Evolutionary conservation across 1,140 invertebrate genomes (phyloP).

Genomic region (Antheraea mylitta): DNA sequence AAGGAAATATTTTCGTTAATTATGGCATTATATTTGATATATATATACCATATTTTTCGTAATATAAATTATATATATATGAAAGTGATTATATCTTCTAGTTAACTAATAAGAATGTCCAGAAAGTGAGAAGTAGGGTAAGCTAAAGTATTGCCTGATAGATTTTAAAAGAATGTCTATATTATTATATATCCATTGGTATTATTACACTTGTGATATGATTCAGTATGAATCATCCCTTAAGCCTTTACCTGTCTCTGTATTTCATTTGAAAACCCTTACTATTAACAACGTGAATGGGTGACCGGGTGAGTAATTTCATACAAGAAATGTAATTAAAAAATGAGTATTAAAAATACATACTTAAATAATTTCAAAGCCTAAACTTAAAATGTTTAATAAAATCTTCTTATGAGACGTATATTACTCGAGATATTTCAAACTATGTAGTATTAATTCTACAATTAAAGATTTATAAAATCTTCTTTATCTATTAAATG

Average conservation of each 20-base stretch:
- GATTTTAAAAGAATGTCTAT: constrained; percentile 24
- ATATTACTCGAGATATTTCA: too few relatives aligned
- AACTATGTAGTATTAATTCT: too few relatives aligned
- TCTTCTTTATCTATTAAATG: neutral
- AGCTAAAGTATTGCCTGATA: constrained; percentile 23
- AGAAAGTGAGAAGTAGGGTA: constrained; percentile 60
- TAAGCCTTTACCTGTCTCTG: neutral
- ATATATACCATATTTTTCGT: constrained; percentile 1
- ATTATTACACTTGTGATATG: constrained; percentile 28
- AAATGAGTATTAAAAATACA: neutral
- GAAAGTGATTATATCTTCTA: constrained; percentile 20
- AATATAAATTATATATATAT: constrained; percentile 12
- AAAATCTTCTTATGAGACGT: too few relatives aligned
- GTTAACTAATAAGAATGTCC: constrained; percentile 46
- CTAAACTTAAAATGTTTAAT: too few relatives aligned
- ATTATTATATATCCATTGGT: constrained; percentile 17
- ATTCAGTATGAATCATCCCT: neutral
- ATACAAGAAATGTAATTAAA: too few relatives aligned
- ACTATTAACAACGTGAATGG: neutral
- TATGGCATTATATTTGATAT: neutral
- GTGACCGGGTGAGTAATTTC: too few relatives aligned
- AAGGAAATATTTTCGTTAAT: too few relatives aligned
- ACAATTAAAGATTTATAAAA: neutral
- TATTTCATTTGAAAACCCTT: neutral
- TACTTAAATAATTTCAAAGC: too few relatives aligned